Evolutionary conservation across 2,113 vertebrate species (phyloP), one percentile per base, ranked within the genome.

Genomic region (Piprites chloris): DNA sequence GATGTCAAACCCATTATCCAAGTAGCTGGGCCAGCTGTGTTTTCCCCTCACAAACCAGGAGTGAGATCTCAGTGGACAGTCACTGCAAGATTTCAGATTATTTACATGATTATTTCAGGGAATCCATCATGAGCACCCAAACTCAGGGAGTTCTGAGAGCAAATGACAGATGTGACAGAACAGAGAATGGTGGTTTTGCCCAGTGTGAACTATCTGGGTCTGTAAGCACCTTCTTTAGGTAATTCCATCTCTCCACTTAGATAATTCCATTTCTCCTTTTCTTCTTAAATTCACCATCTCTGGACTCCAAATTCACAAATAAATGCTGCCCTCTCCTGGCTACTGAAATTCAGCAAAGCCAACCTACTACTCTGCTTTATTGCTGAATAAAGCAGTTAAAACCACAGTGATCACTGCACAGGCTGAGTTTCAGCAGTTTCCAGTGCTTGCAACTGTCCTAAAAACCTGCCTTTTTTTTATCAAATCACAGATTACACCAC

Each of bases 271-370:
- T 9, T 13, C 35, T 23, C 79, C n/a, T 32, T 62, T 52, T 28
- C 42, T 68, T 41, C 55, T 65, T 10, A 23, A 73, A 61, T 1
- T 9, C 44, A 41, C 2, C 1, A 4, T 9, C 32, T n/a, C 44
- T 6, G 14, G 16, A 42, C 56, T 61, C 26, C 20, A 24, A 39
- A 94, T 87, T 12, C 35, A 79, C 53, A 83, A 95, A 75, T 5
- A 93, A 96, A 97, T 95, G 96, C 90, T 98, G 97, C 98, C 98
- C 97, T 97, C 97, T 97, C 61, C 95, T 97, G 98, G 96, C 74
- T 77, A 55, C 7, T 42, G 41, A 24, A 85, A 52, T 49, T 33
- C 61, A 47, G 30, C 49, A 73, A 92, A 10, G 18, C 9, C 59
- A 44, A 24, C 3, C 39, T 4, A 18, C 8, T 13, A 9, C 0